phyloP scores from a whole-genome alignment of 1,140 invertebrate genomes.

The Trachymyrmex cornetzi region DNA sequence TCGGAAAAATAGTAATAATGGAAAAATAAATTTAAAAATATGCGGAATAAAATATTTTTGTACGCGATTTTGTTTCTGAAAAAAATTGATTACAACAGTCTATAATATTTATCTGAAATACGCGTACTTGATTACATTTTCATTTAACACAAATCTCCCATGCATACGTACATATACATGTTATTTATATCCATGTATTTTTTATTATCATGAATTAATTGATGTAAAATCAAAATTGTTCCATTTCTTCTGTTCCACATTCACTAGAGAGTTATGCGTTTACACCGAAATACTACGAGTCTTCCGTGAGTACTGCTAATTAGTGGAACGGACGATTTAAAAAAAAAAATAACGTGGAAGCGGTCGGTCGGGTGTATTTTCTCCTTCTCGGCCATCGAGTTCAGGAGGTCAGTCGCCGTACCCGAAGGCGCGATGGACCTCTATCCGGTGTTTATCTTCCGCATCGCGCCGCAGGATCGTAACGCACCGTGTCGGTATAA shows the following conservation, averaged over 20 bases:
- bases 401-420: constrained; percentile 63
- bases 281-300: not conserved
- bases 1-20: not conserved
- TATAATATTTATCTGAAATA: no score
- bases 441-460: constrained; percentile 40
- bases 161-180: not conserved
- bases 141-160: not conserved
- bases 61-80: not conserved
- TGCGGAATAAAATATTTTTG: not conserved
- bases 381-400: constrained; percentile 62
- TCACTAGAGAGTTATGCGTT: not conserved
- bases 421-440: constrained; percentile 57
- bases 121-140: not conserved
- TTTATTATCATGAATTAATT: constrained; percentile 9
- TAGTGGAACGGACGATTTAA: constrained; percentile 18
- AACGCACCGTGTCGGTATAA: constrained; percentile 44
- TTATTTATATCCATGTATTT: not conserved
- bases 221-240: not conserved
- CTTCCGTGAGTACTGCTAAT: constrained; percentile 16
- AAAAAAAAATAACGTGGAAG: constrained; percentile 32
- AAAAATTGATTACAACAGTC: not conserved
- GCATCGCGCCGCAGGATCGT: constrained; percentile 57
- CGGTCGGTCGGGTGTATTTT: constrained; percentile 60
- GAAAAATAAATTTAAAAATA: not conserved
- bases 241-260: not conserved